A percentile compares a stretch with the other conserved stretches of the same genome.
Evolutionary conservation across 2,113 vertebrate species (phyloP).

Genomic region (Caracal caracal): DNA sequence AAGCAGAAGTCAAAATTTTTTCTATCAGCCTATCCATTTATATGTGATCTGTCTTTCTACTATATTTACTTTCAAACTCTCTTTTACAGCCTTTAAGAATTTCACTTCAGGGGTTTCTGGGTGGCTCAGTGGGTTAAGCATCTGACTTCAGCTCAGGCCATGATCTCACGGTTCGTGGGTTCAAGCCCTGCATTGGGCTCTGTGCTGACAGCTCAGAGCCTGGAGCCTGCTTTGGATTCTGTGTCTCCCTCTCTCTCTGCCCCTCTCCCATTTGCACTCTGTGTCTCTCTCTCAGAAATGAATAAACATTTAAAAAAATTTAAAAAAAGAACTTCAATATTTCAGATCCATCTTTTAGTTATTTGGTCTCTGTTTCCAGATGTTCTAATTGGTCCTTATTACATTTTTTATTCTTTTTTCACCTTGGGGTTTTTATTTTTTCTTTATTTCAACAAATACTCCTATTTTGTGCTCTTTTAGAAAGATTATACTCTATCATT

Average conservation of each 20-base stretch:
- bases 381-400: neutral
- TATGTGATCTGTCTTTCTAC: neutral
- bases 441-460: neutral
- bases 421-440: neutral
- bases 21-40: neutral
- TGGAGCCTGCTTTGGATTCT: no score
- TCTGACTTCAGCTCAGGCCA: no score
- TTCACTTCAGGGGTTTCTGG: neutral
- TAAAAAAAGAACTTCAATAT: no score
- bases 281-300: no score
- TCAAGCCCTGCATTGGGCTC: no score
- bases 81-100: neutral
- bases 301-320: no score
- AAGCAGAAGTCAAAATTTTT: neutral
- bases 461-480: neutral
- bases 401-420: neutral
- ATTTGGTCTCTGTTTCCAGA: neutral
- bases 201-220: no score
- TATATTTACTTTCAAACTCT: neutral
- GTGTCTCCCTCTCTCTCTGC: no score
- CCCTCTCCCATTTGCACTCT: no score
- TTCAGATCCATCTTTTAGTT: neutral
- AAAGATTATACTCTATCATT: neutral
- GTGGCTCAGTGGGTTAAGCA: no score
- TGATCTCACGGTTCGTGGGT: no score